A percentile compares a stretch with the other conserved stretches of the same genome.
Evolutionary conservation across 2,797 vertebrate species (phyloP).

Genomic region (Acanthurus leucopareius): DNA sequence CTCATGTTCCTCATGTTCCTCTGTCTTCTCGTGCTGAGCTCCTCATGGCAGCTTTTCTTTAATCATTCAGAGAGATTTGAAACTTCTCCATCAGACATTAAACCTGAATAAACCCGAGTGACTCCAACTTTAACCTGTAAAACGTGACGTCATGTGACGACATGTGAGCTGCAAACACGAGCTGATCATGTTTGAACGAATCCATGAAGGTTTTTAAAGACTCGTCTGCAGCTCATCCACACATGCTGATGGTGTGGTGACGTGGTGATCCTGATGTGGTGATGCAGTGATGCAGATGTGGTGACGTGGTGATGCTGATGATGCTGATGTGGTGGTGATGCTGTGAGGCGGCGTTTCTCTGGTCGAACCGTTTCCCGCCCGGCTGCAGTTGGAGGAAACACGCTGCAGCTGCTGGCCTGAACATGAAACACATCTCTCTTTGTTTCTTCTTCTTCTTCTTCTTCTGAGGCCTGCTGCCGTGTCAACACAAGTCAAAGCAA

Average conservation of each 20-base stretch:
- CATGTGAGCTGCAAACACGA: not conserved
- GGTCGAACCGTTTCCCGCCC: constrained; percentile 38
- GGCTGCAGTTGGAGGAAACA: constrained; percentile 13
- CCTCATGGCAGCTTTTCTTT: not conserved
- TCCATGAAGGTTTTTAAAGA: not conserved
- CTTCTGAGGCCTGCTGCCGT: too few relatives aligned
- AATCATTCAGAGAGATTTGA: not conserved
- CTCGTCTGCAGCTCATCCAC: not conserved
- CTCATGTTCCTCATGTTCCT: not conserved
- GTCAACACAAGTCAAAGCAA: not conserved
- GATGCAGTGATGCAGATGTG: too few relatives aligned
- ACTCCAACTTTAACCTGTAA: too few relatives aligned
- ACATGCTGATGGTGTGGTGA: constrained; percentile 26
- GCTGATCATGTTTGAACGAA: not conserved
- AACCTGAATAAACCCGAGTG: not conserved
- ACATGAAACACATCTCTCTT: constrained; percentile 27
- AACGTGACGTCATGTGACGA: too few relatives aligned
- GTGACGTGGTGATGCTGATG: too few relatives aligned
- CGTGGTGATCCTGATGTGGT: too few relatives aligned
- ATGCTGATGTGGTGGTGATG: not conserved
- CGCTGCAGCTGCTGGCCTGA: constrained; percentile 23
- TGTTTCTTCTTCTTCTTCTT: constrained; percentile 1
- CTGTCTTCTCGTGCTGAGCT: not conserved
- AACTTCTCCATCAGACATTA: not conserved
- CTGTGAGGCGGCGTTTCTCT: constrained; percentile 13